Base-by-base conservation (phyloP, 2,888 invertebrate species). In the Cryptocheilus praepositus region DNA sequence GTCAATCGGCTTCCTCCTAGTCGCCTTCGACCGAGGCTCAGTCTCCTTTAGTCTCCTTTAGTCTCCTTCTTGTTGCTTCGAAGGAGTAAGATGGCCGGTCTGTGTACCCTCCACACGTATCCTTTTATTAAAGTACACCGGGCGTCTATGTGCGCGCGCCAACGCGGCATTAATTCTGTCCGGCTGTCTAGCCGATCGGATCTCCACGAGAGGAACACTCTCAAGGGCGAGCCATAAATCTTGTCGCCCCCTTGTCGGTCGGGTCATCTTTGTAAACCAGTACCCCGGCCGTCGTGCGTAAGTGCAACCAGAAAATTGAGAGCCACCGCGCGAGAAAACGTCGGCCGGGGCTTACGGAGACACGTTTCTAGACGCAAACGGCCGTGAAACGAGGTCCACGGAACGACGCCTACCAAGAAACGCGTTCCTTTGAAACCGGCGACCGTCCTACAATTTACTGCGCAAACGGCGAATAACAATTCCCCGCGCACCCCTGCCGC, bases 171-270 rank as follows among this genome's bases (percentile, higher is more conserved):
- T 74, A 73, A 74, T 73, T 70, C 58, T 61, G 51, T 67, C 18
- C 58, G n/a, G 64, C 62, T 62, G 66, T 66, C 72, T 70, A 65
- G 60, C 57, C 67, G 65, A 74, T 70, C 65, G 61, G 63, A 73
- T 74, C 73, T 49, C 28, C 58, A 11, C 58, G 58, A 49, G 63
- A 74, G 60, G 59, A 71, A 66, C 28, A 54, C 25, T 57, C 71
- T 74, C 66, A 74, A 74, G 73, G 71, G 70, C 66, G 58, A 51
- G 59, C 71, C 53, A 74, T 74, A 74, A 74, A 74, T 74, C 74
- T 74, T 71, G 70, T 61, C 54, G 54, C 46, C 59, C 45, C 67
- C 55, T 55, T 16, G 55, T 61, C 44, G 69, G 36, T 44, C 58
- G 58, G 66, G 71, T 61, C 60, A 70, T 54, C 71, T 68, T 69